These are phyloP conservation scores for Ovis canadensis DNA, from an alignment of 2,113 vertebrate species.

Conservation along the genomic window DNA sequence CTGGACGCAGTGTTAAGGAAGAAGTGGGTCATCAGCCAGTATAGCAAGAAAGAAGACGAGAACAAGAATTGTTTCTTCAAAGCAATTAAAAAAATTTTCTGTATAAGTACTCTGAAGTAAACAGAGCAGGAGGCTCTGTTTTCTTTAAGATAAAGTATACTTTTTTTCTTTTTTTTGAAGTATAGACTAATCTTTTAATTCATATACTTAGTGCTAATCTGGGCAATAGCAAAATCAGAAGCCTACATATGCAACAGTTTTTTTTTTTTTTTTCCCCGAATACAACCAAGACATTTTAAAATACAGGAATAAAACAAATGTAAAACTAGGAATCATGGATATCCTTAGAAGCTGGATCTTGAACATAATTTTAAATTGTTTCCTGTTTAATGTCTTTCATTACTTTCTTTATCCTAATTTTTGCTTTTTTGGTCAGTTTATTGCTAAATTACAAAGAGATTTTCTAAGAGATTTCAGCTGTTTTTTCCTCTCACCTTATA, in stretches of 20 bases:
- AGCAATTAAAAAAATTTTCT: neutral
- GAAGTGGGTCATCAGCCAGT: neutral
- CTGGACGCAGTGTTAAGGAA: neutral
- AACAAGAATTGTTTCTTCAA: neutral
- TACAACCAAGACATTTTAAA: constrained; percentile 9
- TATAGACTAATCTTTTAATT: constrained; percentile 17
- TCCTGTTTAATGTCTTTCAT: neutral
- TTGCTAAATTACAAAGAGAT: neutral
- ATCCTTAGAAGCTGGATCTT: neutral
- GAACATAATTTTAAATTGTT: neutral
- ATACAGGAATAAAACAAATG: neutral
- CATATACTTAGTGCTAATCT: neutral
- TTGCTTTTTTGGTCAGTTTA: neutral
- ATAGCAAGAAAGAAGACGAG: neutral
- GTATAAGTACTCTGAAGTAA: neutral
- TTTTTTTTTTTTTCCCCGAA: neutral
- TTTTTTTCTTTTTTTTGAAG: neutral
- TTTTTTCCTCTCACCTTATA: neutral
- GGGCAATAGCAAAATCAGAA: constrained; percentile 7
- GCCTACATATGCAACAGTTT: neutral
- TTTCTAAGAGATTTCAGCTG: neutral
- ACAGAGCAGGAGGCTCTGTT: neutral
- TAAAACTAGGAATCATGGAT: neutral
- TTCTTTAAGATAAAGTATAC: neutral
- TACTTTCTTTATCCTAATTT: neutral